These are phyloP conservation scores for Melieria crassipennis DNA, from an alignment of 2,888 invertebrate species.

Conservation along the genomic window DNA sequence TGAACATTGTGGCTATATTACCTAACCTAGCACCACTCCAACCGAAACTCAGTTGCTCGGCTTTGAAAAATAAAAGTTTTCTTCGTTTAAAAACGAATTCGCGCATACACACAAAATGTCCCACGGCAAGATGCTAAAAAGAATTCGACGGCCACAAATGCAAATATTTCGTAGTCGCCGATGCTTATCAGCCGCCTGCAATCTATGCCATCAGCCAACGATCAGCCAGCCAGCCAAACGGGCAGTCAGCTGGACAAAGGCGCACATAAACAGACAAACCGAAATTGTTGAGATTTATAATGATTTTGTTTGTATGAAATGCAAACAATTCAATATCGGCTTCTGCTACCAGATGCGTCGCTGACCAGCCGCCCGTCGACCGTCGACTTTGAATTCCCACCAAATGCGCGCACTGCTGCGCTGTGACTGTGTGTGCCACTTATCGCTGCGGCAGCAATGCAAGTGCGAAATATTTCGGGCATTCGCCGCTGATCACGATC, in stretches of 20 bases:
- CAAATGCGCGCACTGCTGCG: slow-evolving; percentile 13
- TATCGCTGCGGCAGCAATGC: slow-evolving; percentile 26
- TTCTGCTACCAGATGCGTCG: background rate
- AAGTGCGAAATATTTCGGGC: slow-evolving; percentile 28
- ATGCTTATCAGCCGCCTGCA: slow-evolving; percentile 45
- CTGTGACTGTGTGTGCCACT: slow-evolving; percentile 20
- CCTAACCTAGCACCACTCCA: no score
- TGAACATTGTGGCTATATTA: no score
- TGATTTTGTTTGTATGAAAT: slow-evolving; percentile 43
- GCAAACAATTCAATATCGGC: slow-evolving; percentile 45
- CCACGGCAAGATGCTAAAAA: background rate
- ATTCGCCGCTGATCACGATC: slow-evolving; percentile 27
- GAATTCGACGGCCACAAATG: background rate
- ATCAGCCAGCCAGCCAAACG: background rate
- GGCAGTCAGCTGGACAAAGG: slow-evolving; percentile 23
- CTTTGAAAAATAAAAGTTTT: no score
- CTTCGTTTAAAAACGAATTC: background rate
- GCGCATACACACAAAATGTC: background rate
- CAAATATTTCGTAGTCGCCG: slow-evolving; percentile 26
- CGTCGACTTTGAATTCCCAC: slow-evolving; percentile 3
- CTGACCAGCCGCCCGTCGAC: slow-evolving; percentile 2
- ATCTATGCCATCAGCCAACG: slow-evolving; percentile 43
- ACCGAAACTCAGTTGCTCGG: no score
- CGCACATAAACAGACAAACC: slow-evolving; percentile 24
- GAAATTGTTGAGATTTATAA: slow-evolving; percentile 44